phyloP scores from a whole-genome alignment of 2,888 invertebrate genomes.

The Yponomeuta evonymella region DNA sequence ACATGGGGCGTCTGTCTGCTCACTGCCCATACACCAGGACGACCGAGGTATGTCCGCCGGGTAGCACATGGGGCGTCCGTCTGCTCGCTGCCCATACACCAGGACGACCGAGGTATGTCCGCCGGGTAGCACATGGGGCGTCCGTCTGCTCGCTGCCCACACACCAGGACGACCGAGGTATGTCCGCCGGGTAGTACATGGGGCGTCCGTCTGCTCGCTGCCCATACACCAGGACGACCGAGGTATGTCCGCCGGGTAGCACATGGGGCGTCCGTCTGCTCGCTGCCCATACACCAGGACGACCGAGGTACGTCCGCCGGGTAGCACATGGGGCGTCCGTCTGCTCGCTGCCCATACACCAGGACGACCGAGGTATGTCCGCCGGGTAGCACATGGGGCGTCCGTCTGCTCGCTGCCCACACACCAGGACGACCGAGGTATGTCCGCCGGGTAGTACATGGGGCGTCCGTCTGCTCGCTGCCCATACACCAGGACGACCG shows the following conservation, averaged over 20 bases:
- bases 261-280: slow-evolving; percentile 29
- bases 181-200: neutral
- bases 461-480: too few species aligned
- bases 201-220: too few species aligned
- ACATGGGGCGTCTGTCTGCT: too few species aligned
- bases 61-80: too few species aligned
- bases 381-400: too few species aligned
- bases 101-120: slow-evolving; percentile 32
- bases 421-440: too few species aligned
- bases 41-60: slow-evolving; percentile 31
- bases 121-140: too few species aligned
- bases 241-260: slow-evolving; percentile 28
- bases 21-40: slow-evolving; percentile 43
- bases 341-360: slow-evolving; percentile 49
- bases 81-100: slow-evolving; percentile 48
- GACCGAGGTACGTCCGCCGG: slow-evolving; percentile 31
- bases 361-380: slow-evolving; percentile 32
- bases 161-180: slow-evolving; percentile 37
- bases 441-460: too few species aligned
- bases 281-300: slow-evolving; percentile 43
- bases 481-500: too few species aligned
- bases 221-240: slow-evolving; percentile 32
- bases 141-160: slow-evolving; percentile 18
- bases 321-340: slow-evolving; percentile 20
- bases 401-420: too few species aligned